Conservation (phyloP, 30 jellyfish, hydroid and myxozoan species). For the Aurelia sp. region DNA sequence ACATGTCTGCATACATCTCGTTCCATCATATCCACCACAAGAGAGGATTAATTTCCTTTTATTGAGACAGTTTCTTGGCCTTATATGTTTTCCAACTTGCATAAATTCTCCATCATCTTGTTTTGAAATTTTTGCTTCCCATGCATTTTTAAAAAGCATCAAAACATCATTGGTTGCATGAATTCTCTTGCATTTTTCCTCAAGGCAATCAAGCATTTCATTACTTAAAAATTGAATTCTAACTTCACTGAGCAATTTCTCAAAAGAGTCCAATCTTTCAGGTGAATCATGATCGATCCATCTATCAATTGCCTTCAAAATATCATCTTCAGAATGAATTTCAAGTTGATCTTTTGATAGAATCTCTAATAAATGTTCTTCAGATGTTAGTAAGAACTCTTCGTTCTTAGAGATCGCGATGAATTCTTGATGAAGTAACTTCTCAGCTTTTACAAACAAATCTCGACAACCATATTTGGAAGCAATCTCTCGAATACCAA, state of each 20-base stretch:
- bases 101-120: conserved; percentile 17
- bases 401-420: conserved; percentile 33
- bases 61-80: conserved; percentile 85
- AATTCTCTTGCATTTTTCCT: conserved; percentile 1
- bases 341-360: conserved; percentile 72
- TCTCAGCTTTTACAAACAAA: conserved; percentile 56
- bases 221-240: conserved; percentile 74
- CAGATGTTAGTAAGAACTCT: conserved; percentile 68
- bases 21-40: conserved; percentile 97
- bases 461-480: conserved; percentile 54
- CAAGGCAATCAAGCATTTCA: conserved; percentile 30
- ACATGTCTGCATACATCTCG: conserved; percentile 78
- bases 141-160: conserved; percentile 2
- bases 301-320: conserved; percentile 47
- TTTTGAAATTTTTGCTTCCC: conserved; percentile 34
- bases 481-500: conserved; percentile 79
- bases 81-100: conserved; percentile 49
- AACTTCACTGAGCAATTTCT: conserved; percentile 39
- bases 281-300: conserved; percentile 64
- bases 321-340: conserved; percentile 75
- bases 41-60: conserved; percentile 72
- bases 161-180: not conserved
- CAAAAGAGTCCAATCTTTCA: conserved; percentile 35
- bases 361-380: conserved; percentile 43
- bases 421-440: conserved; percentile 66